Conservation (phyloP, 2,888 invertebrate genomes). For the Helicoverpa assulta region DNA sequence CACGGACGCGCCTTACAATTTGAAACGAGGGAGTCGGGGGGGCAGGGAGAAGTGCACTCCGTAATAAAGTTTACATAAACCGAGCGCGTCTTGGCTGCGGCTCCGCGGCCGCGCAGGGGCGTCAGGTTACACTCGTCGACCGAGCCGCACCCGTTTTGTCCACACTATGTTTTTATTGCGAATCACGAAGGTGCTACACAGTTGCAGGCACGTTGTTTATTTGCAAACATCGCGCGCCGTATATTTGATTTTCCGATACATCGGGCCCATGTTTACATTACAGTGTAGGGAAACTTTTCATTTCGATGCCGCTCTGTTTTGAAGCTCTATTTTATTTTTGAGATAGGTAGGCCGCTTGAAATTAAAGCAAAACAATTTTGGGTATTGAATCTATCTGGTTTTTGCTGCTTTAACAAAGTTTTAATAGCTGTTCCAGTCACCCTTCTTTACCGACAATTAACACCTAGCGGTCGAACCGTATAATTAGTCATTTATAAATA, state of each 20-base stretch:
- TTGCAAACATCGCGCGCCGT: constrained; percentile 79
- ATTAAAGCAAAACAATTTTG: too few relatives aligned
- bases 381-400: too few relatives aligned
- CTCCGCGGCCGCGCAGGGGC: constrained; percentile 66
- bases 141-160: constrained; percentile 76
- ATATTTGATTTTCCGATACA: constrained; percentile 82
- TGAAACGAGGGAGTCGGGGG: constrained; percentile 70
- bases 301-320: constrained; percentile 49
- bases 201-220: constrained; percentile 83
- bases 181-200: constrained; percentile 85
- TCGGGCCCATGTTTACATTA: constrained; percentile 78
- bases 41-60: constrained; percentile 77
- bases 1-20: constrained; percentile 85
- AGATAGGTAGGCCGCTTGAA: constrained; percentile 11
- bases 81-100: constrained; percentile 81
- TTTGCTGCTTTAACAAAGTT: constrained; percentile 21
- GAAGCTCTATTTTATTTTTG: constrained; percentile 49
- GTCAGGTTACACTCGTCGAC: constrained; percentile 78
- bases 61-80: constrained; percentile 89
- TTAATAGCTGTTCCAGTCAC: constrained; percentile 13
- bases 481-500: constrained; percentile 64
- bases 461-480: constrained; percentile 40
- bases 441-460: constrained; percentile 45
- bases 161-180: constrained; percentile 84
- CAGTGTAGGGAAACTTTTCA: constrained; percentile 71